Evolutionary conservation across 2,113 vertebrate species (phyloP).

Genomic region (Mesoclemmys tuberculata): DNA sequence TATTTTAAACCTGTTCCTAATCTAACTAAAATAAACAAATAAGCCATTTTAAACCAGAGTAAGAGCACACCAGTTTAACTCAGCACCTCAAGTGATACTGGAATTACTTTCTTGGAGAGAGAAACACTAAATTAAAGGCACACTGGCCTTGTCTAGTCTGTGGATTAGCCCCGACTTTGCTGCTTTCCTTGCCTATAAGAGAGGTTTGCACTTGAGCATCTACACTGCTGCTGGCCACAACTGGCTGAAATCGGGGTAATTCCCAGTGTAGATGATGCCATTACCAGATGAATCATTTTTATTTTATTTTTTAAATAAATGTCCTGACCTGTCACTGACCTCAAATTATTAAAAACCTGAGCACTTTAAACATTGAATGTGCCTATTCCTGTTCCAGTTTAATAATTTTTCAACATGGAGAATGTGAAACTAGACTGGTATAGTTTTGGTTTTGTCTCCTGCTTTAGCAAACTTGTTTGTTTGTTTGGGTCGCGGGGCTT

Average conservation of each 20-base stretch:
- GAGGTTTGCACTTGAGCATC: neutral
- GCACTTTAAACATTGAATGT: neutral
- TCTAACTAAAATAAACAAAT: neutral
- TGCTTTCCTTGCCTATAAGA: neutral
- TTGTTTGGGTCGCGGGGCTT: neutral
- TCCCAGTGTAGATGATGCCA: neutral
- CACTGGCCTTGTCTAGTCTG: neutral
- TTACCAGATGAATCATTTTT: neutral
- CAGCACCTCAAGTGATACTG: neutral
- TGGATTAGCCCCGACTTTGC: neutral
- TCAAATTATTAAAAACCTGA: neutral
- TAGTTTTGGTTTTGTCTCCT: neutral
- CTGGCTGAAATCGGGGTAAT: neutral
- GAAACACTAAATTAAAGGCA: neutral
- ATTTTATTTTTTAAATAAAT: neutral
- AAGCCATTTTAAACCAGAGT: neutral
- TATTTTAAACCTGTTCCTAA: neutral
- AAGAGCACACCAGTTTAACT: neutral
- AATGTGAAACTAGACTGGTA: neutral
- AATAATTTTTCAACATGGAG: neutral
- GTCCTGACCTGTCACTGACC: neutral
- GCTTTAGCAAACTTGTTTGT: neutral
- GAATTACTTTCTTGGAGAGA: neutral
- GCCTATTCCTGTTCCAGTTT: neutral
- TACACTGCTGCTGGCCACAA: neutral